Evolutionary conservation across 92 coral and sea anemone genomes (phyloP).

Genomic region (Parazoanthus atlanticus): DNA sequence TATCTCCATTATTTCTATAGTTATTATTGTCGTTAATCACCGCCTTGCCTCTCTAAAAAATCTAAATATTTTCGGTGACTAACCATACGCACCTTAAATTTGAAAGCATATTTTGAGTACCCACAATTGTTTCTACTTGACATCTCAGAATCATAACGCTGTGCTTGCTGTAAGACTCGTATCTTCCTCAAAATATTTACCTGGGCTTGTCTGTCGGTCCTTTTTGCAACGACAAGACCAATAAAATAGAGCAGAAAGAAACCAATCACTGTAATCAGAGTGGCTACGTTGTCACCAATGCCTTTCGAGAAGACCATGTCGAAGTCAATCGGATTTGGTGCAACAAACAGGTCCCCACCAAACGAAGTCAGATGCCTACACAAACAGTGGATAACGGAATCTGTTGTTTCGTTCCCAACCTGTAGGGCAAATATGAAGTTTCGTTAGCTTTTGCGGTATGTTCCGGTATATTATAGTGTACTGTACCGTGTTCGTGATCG

Average conservation of each 20-base stretch:
- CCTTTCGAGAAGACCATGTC: slow-evolving; percentile 60
- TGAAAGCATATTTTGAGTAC: too few relatives aligned
- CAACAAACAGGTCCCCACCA: slow-evolving; percentile 74
- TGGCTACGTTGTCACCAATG: slow-evolving; percentile 71
- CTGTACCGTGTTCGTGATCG: too few relatives aligned
- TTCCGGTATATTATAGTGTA: too few relatives aligned
- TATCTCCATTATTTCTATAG: too few relatives aligned
- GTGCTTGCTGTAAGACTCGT: too few relatives aligned
- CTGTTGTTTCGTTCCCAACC: slow-evolving; percentile 37
- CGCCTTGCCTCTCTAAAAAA: too few relatives aligned
- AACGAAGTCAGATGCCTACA: slow-evolving; percentile 89
- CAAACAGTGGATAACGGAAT: slow-evolving; percentile 64
- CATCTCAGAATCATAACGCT: too few relatives aligned
- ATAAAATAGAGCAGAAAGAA: slow-evolving; percentile 69
- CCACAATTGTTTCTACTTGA: too few relatives aligned
- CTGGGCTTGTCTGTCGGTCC: slow-evolving; percentile 71
- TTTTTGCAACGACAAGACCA: slow-evolving; percentile 68
- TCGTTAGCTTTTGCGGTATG: too few relatives aligned
- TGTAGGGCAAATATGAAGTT: neutral
- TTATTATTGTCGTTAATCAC: too few relatives aligned
- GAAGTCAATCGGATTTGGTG: slow-evolving; percentile 80
- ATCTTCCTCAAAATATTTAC: slow-evolving; percentile 33
- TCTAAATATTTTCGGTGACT: too few relatives aligned
- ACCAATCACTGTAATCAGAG: slow-evolving; percentile 66
- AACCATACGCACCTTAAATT: too few relatives aligned